Base-by-base conservation (phyloP, 1,140 invertebrate genomes). In the Drosophila equinoxialis region DNA sequence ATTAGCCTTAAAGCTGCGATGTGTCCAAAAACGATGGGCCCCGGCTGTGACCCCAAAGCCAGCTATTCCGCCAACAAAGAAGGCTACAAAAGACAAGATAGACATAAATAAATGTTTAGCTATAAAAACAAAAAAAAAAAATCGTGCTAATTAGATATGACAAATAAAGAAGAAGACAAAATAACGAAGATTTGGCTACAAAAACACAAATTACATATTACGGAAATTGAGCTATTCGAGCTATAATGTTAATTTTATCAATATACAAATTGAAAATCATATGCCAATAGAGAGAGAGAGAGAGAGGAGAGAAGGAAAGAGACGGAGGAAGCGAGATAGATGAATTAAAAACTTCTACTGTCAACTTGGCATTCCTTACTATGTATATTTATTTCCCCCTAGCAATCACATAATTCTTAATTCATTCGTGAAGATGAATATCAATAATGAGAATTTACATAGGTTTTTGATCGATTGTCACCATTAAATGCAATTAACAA, bases 11-110 rank as follows among this genome's bases (percentile, higher is more conserved):
- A 96, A 98, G 3, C 96, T 93, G 65, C 95, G 93, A 92, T 98
- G 97, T 30, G 96, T 94, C 96, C 96, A 98, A 20, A 96, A 94
- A 17, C 97, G 94, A 92, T 98, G 97, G 1, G 94, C 96, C 3
- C 97, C 97, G 20, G 94, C 97, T 0, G 97, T 98, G 6, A 98
- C 93, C 8, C 95, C 95, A 67, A 96, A 94, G 39, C 94, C 95
- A 26, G 93, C 93, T 1, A 95, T 63, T 8, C 92, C 80, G 30
- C 93, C 94, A 13, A 93, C 78, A 7, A 94, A 48, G 6, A 93
- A 83, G 41, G 89, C 95, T 95, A 75, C 5, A 51, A 77, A 20
- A 63, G n/a, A 37, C 13, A 67, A 8, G n/a, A 23, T 23, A 37
- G 13, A 55, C 45, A 45, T 55, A 61, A 35, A 42, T 42, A 23